Evolutionary conservation across 1,140 invertebrate genomes (phyloP).

Genomic region (Drosophila sp.): DNA sequence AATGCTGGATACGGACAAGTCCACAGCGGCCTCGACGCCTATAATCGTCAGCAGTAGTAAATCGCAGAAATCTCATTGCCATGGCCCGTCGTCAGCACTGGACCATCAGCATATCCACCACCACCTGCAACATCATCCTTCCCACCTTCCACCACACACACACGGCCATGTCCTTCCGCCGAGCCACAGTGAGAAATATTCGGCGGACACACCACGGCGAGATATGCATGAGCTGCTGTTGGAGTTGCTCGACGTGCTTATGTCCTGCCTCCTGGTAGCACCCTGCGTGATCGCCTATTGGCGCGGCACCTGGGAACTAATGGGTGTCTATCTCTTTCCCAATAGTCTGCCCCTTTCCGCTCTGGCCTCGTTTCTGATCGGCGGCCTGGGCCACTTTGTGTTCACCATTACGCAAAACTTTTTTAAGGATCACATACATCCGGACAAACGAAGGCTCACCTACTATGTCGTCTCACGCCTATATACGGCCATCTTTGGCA

Average conservation of each 20-base stretch:
- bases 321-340: conserved; percentile 89
- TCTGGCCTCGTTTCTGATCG: conserved; percentile 87
- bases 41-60: conserved; percentile 51
- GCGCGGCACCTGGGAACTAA: conserved; percentile 92
- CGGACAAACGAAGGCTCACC: conserved; percentile 87
- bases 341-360: conserved; percentile 85
- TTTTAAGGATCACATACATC: conserved; percentile 86
- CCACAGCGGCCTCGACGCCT: conserved; percentile 41
- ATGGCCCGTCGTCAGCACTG: conserved; percentile 19
- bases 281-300: conserved; percentile 93
- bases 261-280: conserved; percentile 89
- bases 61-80: conserved; percentile 53
- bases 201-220: conserved; percentile 74
- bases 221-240: conserved; percentile 85
- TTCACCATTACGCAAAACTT: conserved; percentile 88
- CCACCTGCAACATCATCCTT: conserved; percentile 30
- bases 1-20: conserved; percentile 65
- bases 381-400: conserved; percentile 87
- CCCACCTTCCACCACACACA: conserved; percentile 26
- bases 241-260: conserved; percentile 87
- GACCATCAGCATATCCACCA: conserved; percentile 45
- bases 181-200: conserved; percentile 57
- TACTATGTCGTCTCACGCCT: conserved; percentile 89
- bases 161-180: conserved; percentile 17
- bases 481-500: conserved; percentile 90